Percentiles rank a stretch among this genome's conserved stretches.
Conservation (phyloP, 2,888 invertebrate species). For the Ceratothoa steindachneri region DNA sequence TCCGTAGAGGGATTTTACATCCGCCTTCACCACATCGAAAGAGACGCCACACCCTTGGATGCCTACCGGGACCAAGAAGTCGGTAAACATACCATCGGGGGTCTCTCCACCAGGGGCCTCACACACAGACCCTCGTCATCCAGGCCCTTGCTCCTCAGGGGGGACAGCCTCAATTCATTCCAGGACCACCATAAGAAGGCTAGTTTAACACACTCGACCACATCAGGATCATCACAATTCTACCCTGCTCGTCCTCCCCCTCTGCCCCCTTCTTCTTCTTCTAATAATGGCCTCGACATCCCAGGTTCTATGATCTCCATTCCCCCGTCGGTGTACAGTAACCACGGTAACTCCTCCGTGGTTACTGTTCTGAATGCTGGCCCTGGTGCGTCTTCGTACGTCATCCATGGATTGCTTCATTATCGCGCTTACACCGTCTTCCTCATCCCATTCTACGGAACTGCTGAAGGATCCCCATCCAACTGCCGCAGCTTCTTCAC, state of each 20-base stretch:
- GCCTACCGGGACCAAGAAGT: background rate
- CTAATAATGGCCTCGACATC: background rate
- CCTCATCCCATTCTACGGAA: constrained; percentile 40
- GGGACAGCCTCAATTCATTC: background rate
- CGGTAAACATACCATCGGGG: background rate
- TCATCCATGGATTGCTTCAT: constrained; percentile 33
- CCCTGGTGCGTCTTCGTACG: constrained; percentile 28
- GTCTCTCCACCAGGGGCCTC: background rate
- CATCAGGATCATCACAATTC: background rate
- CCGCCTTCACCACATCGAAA: constrained; percentile 32
- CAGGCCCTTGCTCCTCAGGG: background rate
- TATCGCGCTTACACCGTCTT: constrained; percentile 44
- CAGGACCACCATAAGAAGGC: background rate
- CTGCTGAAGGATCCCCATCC: constrained; percentile 35
- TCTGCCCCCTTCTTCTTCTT: background rate
- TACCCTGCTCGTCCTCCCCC: background rate
- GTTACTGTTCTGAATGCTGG: constrained; percentile 41
- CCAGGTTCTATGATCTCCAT: background rate
- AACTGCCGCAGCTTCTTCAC: constrained; percentile 35
- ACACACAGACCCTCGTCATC: background rate
- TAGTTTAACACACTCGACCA: background rate
- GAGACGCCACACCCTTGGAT: constrained; percentile 3
- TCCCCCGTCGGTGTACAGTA: background rate
- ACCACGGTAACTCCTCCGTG: constrained; percentile 24
- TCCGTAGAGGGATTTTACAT: constrained; percentile 42